Percentiles rank a stretch among this genome's conserved stretches.
phyloP scores from a whole-genome alignment of 2,888 invertebrate genomes.

The Sminthurinus aureus region DNA sequence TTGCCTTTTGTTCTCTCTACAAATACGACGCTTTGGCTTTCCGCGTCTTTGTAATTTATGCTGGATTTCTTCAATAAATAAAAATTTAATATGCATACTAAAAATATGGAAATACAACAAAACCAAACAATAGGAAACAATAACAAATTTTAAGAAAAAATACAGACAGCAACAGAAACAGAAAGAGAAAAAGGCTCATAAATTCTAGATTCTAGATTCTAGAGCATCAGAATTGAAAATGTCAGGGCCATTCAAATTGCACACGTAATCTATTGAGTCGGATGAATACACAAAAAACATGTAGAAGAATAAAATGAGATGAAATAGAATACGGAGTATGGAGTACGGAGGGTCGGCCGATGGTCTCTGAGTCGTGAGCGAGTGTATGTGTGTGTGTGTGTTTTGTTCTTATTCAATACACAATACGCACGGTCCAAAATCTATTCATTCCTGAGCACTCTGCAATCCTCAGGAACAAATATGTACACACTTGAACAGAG shows the following conservation, averaged over 20 bases:
- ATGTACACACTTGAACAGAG: not conserved
- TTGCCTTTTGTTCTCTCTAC: too few relatives aligned
- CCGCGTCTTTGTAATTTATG: too few relatives aligned
- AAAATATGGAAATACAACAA: not conserved
- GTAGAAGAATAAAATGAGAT: too few relatives aligned
- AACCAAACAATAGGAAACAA: too few relatives aligned
- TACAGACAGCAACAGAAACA: not conserved
- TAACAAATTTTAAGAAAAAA: too few relatives aligned
- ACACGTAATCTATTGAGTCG: not conserved
- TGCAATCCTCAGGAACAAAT: not conserved
- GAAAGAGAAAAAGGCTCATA: not conserved
- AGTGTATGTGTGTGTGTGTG: not conserved
- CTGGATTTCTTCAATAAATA: not conserved
- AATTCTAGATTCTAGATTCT: not conserved
- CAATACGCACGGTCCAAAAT: not conserved
- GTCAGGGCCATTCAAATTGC: conserved; percentile 26
- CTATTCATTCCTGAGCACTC: not conserved
- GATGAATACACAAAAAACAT: not conserved
- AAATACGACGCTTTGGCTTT: too few relatives aligned
- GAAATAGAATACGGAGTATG: not conserved
- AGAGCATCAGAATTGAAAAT: conserved; percentile 5
- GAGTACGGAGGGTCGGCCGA: not conserved
- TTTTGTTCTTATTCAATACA: not conserved
- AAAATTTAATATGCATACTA: not conserved
- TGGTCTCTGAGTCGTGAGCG: not conserved